These are phyloP conservation scores for Yasuhikotakia modesta DNA, from an alignment of 2,797 vertebrate genomes.

Conservation along the genomic window DNA sequence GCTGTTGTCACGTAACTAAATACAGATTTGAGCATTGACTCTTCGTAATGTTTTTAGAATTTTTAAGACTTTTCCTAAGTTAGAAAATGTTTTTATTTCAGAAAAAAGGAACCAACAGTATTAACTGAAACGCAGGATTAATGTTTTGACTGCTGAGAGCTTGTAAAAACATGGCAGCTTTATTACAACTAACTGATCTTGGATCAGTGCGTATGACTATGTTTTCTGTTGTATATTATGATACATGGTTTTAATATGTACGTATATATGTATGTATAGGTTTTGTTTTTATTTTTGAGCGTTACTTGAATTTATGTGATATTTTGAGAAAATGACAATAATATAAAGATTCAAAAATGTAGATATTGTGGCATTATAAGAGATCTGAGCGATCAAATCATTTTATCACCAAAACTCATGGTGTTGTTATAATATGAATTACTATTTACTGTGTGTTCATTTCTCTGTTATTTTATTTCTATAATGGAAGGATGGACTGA, in stretches of 20 bases:
- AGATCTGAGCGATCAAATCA: too few species aligned
- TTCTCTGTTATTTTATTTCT: conserved; percentile 18
- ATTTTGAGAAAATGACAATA: too few species aligned
- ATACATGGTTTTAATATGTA: too few species aligned
- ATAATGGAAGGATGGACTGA: conserved; percentile 26
- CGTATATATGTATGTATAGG: too few species aligned
- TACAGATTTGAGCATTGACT: background rate
- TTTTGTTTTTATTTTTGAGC: too few species aligned
- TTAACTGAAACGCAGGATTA: background rate
- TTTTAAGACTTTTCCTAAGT: background rate
- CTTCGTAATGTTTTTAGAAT: background rate
- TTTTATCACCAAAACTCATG: background rate
- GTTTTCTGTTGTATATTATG: too few species aligned
- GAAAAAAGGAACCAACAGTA: background rate
- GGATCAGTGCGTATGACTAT: too few species aligned
- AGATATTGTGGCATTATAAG: too few species aligned
- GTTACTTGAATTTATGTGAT: too few species aligned
- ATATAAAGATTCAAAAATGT: too few species aligned
- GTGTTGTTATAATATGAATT: background rate
- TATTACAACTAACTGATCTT: too few species aligned
- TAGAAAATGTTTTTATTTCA: background rate
- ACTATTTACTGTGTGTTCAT: conserved; percentile 16
- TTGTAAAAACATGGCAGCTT: background rate
- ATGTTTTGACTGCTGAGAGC: background rate
- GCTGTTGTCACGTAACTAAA: background rate